phyloP scores from a whole-genome alignment of 92 coral and sea anemone species.

The Muricea muricata region DNA sequence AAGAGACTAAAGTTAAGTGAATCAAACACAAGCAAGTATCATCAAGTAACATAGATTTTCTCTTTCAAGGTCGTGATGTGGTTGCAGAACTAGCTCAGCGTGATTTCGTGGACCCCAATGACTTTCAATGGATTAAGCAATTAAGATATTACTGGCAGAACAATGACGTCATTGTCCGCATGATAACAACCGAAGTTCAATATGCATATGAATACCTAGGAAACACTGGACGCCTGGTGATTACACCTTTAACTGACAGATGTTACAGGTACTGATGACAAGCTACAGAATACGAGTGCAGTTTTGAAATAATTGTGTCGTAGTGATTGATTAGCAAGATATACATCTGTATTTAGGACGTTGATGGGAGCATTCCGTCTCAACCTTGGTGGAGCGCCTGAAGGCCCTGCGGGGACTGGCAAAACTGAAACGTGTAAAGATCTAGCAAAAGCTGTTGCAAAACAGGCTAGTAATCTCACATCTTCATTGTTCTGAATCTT shows the following conservation, averaged over 20 bases:
- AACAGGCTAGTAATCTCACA: constrained; percentile 78
- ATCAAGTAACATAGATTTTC: not conserved
- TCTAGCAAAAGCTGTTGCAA: constrained; percentile 96
- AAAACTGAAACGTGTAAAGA: constrained; percentile 99
- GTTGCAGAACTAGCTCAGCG: constrained; percentile 83
- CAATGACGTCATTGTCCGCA: constrained; percentile 80
- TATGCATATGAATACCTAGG: constrained; percentile 97
- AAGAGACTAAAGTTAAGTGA: too few species aligned
- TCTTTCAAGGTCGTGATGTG: constrained; percentile 85
- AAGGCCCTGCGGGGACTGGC: constrained; percentile 99
- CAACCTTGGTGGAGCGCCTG: constrained; percentile 99
- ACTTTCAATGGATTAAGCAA: constrained; percentile 98
- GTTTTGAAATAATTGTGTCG: not conserved
- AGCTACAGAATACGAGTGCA: too few species aligned
- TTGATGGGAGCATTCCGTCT: constrained; percentile 94
- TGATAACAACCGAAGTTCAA: constrained; percentile 94
- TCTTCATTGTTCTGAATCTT: too few species aligned
- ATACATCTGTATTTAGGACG: constrained; percentile 74
- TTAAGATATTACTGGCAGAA: constrained; percentile 95
- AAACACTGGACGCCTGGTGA: constrained; percentile 94
- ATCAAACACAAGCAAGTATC: too few species aligned
- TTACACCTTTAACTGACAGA: constrained; percentile 97
- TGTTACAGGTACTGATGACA: constrained; percentile 82
- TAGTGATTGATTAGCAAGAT: too few species aligned
- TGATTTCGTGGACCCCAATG: constrained; percentile 78